A percentile compares a stretch with the other conserved stretches of the same genome.
Evolutionary conservation across 2,797 vertebrate genomes (phyloP).

Genomic region (Pantherophis alleghaniensis): DNA sequence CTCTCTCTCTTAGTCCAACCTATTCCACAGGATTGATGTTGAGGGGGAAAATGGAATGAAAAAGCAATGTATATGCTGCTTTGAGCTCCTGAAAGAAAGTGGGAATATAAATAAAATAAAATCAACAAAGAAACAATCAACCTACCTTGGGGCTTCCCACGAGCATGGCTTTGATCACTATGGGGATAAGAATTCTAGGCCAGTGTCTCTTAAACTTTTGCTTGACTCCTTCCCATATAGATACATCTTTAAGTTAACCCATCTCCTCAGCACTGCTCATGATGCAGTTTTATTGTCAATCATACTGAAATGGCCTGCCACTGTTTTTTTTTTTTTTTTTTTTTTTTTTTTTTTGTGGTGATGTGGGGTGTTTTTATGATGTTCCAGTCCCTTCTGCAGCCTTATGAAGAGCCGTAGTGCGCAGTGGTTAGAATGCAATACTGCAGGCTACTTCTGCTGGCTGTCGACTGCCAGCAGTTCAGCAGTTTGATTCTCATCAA

Average conservation of each 20-base stretch:
- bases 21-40: neutral
- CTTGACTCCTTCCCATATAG: neutral
- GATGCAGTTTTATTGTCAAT: neutral
- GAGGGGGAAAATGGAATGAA: neutral
- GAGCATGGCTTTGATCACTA: neutral
- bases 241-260: neutral
- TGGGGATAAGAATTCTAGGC: neutral
- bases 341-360: neutral
- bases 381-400: neutral
- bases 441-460: too few relatives aligned
- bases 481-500: too few relatives aligned
- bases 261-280: neutral
- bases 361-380: neutral
- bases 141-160: neutral
- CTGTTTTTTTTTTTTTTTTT: neutral
- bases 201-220: neutral
- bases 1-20: neutral
- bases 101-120: neutral
- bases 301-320: neutral
- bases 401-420: neutral
- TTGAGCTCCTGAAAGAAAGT: neutral
- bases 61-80: neutral
- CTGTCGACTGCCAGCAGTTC: too few relatives aligned
- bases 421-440: too few relatives aligned
- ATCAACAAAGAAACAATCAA: neutral